A percentile compares a stretch with the other conserved stretches of the same genome.
Evolutionary conservation across 2,888 invertebrate genomes (phyloP).

Genomic region (Lottia scabra): DNA sequence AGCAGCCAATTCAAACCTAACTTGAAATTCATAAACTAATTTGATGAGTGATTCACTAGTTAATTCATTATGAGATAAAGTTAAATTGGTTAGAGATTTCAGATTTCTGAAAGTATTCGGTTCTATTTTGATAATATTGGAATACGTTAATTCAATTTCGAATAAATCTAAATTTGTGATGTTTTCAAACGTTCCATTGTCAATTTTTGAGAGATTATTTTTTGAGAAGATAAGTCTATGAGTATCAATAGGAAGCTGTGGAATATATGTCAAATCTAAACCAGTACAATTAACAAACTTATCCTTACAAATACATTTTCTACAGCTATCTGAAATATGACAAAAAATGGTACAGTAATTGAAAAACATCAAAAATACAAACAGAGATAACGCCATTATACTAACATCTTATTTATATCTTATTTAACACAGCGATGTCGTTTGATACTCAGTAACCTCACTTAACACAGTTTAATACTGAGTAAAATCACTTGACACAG

Average conservation of each 20-base stretch:
- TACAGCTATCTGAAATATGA: too few species aligned
- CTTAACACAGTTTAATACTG: too few species aligned
- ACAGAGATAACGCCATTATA: too few species aligned
- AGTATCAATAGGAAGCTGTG: not conserved
- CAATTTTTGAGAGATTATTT: not conserved
- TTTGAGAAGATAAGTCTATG: not conserved
- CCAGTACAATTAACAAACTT: not conserved
- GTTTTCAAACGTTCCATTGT: not conserved
- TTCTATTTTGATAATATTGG: not conserved
- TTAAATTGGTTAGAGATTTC: not conserved
- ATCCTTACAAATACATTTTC: not conserved
- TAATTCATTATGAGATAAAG: not conserved
- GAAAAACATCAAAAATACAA: too few species aligned
- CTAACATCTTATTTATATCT: too few species aligned
- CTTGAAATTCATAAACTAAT: too few species aligned
- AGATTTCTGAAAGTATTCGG: not conserved
- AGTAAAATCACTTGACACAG: too few species aligned
- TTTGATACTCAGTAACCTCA: too few species aligned
- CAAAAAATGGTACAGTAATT: too few species aligned
- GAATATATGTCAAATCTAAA: not conserved
- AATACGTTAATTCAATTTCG: not conserved
- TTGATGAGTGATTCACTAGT: not conserved
- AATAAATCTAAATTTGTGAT: not conserved
- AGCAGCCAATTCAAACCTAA: too few species aligned
- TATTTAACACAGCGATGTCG: too few species aligned